Evolutionary conservation across 1,140 invertebrate species (phyloP).

Genomic region (Conus ventricosus): DNA sequence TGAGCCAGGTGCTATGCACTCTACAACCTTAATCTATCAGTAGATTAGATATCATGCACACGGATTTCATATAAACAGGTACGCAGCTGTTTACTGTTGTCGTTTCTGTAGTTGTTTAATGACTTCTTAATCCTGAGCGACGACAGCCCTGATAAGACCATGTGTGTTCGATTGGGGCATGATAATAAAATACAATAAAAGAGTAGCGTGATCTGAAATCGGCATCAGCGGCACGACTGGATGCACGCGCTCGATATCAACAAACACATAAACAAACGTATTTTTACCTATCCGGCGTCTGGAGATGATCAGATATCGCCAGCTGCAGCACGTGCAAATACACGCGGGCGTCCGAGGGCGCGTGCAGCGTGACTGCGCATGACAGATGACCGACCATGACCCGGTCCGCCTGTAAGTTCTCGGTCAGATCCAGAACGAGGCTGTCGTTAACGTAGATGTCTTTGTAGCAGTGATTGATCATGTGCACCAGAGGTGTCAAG

Average conservation of each 20-base stretch:
- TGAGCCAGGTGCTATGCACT: no score
- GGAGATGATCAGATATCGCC: conserved; percentile 22
- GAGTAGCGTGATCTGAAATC: no score
- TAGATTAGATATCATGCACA: no score
- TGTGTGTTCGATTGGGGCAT: no score
- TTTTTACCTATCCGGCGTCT: conserved; percentile 23
- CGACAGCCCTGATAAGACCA: no score
- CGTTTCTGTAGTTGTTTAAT: no score
- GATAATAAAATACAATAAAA: no score
- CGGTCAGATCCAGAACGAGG: conserved; percentile 29
- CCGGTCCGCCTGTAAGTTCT: conserved; percentile 15
- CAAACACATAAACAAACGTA: not conserved
- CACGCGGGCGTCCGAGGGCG: not conserved
- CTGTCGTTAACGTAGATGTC: conserved; percentile 17
- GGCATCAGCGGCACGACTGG: no score
- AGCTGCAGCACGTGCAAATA: conserved; percentile 28
- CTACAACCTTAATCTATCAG: no score
- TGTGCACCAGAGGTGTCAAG: conserved; percentile 28
- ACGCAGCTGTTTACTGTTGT: no score
- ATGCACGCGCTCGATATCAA: not conserved
- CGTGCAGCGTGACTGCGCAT: conserved; percentile 7
- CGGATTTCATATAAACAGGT: no score
- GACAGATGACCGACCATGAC: conserved; percentile 30
- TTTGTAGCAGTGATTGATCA: conserved; percentile 28
- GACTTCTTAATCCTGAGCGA: no score